Conservation (phyloP, 2,888 invertebrate genomes). For the Molorchus minor region DNA sequence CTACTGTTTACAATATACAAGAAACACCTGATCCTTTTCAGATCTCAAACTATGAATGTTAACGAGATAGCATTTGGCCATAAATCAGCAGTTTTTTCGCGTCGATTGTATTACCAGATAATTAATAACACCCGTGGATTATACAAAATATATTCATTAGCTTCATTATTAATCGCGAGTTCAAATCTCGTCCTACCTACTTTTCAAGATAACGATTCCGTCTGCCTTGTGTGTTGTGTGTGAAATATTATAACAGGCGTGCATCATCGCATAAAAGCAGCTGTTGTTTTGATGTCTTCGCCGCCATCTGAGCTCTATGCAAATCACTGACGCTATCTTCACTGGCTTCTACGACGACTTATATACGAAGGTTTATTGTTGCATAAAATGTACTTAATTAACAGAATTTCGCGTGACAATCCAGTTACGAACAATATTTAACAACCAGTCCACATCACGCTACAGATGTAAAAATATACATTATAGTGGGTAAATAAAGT, state of each 20-base stretch:
- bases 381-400: too few species aligned
- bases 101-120: not conserved
- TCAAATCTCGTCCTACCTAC: not conserved
- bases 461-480: too few species aligned
- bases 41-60: not conserved
- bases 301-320: too few species aligned
- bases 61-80: not conserved
- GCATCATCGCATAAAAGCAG: not conserved
- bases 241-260: not conserved
- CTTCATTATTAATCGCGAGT: not conserved
- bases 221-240: not conserved
- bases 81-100: slow-evolving; percentile 1
- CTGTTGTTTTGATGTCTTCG: too few species aligned
- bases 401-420: too few species aligned
- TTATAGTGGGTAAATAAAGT: too few species aligned
- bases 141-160: slow-evolving; percentile 3
- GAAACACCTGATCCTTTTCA: not conserved
- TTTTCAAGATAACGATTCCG: not conserved
- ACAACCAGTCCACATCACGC: too few species aligned
- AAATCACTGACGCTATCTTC: too few species aligned
- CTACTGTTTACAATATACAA: too few species aligned
- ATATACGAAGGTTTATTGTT: too few species aligned
- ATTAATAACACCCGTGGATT: not conserved
- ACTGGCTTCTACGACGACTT: too few species aligned
- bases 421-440: too few species aligned